Base-by-base conservation (phyloP, 1,140 invertebrate species). In the Pseudomyrmex gracilis region DNA sequence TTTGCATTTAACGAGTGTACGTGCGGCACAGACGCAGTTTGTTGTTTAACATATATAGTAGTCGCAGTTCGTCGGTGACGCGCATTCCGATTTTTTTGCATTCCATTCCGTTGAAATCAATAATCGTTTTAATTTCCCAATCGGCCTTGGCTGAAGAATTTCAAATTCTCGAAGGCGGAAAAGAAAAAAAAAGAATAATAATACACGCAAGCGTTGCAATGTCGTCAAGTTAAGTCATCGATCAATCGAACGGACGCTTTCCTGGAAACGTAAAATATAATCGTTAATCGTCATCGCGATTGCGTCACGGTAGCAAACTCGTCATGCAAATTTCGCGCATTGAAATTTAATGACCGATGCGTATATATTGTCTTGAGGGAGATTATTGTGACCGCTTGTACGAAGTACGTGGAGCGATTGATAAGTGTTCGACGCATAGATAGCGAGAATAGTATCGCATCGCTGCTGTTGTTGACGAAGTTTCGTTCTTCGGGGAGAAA, bases 301-400 rank as follows among this genome's bases (percentile, higher is more conserved):
- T 80, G 8, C 53, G 22, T 58, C 66, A 80, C n/a, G 22, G 12
- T 13, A 43, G 12, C 22, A 24, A 34, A 5, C 49, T 43, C 12
- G 1, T 58, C 22, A 34, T 80, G 43, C 22, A 70, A 80, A 80
- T 80, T 80, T 80, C 24, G 15, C 24, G 15, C 57, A 60, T 71
- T 58, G 43, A 70, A 80, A 58, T 47, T 58, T 49, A 58, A 80
- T 58, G 1, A 22, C 10, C 13, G 20, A n/a, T 1, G 1, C 2
- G 12, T 49, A n/a, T n/a, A n/a, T n/a, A 78, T 80, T 47, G n/a
- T 49, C 55, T 9, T n/a, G 61, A 34, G n/a, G 34, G 5, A n/a
- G 34, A 34, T 34, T 34, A 34, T 24, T 34, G 34, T 34, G 34
- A 34, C 7, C 34, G 34, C 34, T 34, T 34, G 34, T 34, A 34